phyloP scores from a whole-genome alignment of 2,113 vertebrate species.

The Petaurus breviceps region DNA sequence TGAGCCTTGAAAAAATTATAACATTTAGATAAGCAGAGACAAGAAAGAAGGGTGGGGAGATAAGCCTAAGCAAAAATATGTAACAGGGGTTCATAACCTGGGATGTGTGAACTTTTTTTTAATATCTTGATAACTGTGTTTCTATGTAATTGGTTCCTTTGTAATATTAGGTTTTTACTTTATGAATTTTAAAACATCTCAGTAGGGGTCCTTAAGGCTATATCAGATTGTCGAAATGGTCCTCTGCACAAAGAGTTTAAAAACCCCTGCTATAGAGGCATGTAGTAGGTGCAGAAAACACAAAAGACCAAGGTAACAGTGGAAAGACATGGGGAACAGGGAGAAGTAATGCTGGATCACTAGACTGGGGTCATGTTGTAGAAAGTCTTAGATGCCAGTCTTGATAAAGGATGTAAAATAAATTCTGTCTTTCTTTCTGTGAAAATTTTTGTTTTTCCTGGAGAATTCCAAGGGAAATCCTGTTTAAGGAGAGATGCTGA shows the following conservation, averaged over 20 bases:
- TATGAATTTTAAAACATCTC: background rate
- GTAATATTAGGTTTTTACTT: background rate
- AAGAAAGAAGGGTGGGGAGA: background rate
- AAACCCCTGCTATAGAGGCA: background rate
- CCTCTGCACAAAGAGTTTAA: background rate
- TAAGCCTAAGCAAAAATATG: background rate
- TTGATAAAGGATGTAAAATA: background rate
- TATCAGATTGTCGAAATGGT: background rate
- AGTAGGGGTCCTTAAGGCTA: too few species aligned
- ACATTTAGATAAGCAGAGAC: background rate
- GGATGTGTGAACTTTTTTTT: background rate
- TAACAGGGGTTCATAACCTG: background rate
- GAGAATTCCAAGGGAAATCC: background rate
- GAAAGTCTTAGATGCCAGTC: background rate
- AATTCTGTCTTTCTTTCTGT: background rate
- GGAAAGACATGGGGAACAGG: background rate
- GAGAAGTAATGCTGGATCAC: background rate
- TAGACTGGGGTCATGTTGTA: background rate
- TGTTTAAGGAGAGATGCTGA: background rate
- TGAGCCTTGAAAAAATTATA: background rate
- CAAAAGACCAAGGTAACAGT: background rate
- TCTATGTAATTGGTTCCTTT: background rate
- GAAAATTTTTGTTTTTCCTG: background rate
- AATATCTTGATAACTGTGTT: background rate
- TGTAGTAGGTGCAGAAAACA: background rate